Percentiles rank a stretch among this genome's conserved stretches.
Conservation (phyloP, 2,113 vertebrate species). For the Tyto alba region DNA sequence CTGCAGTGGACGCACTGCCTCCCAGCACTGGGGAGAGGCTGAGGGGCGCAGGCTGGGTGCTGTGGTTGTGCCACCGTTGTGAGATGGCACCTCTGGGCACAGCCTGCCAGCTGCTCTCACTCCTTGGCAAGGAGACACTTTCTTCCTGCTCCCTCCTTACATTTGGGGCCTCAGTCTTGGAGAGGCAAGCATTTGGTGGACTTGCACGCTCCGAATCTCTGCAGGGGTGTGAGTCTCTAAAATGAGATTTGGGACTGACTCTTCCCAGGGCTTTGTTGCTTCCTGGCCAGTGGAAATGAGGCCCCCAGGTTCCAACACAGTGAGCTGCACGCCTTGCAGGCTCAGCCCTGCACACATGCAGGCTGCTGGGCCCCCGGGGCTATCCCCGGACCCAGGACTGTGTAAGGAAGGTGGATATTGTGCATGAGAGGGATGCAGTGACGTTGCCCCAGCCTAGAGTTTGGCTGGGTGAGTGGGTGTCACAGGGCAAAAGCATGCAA, state of each 20-base stretch:
- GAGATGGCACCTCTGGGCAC: not conserved
- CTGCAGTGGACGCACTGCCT: rapidly evolving
- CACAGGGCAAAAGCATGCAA: not conserved
- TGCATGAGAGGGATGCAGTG: not conserved
- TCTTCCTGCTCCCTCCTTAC: not conserved
- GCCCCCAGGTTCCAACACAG: not conserved
- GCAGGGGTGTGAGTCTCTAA: not conserved
- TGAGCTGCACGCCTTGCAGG: not conserved
- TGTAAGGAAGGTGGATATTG: not conserved
- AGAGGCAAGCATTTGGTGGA: not conserved
- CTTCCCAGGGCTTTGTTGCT: not conserved
- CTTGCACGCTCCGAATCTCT: not conserved
- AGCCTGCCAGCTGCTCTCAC: not conserved
- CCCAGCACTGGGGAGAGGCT: not conserved
- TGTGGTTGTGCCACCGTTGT: not conserved
- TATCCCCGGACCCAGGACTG: not conserved
- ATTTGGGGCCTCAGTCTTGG: not conserved
- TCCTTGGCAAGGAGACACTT: not conserved
- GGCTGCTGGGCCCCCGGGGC: not conserved
- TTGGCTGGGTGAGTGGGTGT: not conserved
- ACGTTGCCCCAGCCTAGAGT: not conserved
- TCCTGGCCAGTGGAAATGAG: not conserved
- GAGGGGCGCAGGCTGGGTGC: not conserved
- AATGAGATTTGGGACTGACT: not conserved
- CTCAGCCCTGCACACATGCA: not conserved